Evolutionary conservation across 35 echinoderm and acorn worm genomes (phyloP).

Genomic region (Apostichopus parvimensis): DNA sequence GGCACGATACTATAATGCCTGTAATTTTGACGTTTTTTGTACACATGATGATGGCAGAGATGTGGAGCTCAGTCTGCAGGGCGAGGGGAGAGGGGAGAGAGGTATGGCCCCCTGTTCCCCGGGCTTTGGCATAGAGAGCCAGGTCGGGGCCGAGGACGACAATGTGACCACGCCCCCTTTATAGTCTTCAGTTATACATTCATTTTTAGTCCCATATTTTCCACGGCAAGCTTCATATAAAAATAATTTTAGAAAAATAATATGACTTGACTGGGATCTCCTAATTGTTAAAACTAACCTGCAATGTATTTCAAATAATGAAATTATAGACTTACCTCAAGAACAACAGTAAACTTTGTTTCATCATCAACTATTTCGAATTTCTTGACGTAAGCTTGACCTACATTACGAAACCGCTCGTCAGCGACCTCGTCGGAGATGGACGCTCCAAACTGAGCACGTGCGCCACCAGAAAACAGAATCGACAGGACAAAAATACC

Average conservation of each 20-base stretch:
- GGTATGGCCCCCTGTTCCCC: too few species aligned
- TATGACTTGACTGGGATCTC: not conserved
- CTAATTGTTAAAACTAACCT: not conserved
- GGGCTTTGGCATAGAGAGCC: too few species aligned
- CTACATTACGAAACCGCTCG: slow-evolving; percentile 61
- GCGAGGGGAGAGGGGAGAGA: too few species aligned
- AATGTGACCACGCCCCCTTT: too few species aligned
- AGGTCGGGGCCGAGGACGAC: too few species aligned
- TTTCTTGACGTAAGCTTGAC: slow-evolving; percentile 66
- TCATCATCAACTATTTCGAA: slow-evolving; percentile 64
- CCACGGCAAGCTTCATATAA: too few species aligned
- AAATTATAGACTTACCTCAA: slow-evolving; percentile 59
- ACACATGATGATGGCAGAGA: too few species aligned
- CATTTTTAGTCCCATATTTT: not conserved
- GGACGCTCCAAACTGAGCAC: not conserved
- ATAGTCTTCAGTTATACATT: too few species aligned
- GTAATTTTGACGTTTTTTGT: too few species aligned
- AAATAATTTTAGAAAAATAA: too few species aligned
- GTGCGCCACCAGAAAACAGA: not conserved
- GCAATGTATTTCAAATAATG: not conserved
- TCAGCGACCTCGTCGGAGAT: slow-evolving; percentile 63
- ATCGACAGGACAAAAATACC: not conserved
- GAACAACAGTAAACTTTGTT: slow-evolving; percentile 53
- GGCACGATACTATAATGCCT: too few species aligned
- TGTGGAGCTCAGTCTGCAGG: too few species aligned